These are phyloP conservation scores for Glyphotaelius pellucidus DNA, from an alignment of 2,888 invertebrate species.

Conservation along the genomic window DNA sequence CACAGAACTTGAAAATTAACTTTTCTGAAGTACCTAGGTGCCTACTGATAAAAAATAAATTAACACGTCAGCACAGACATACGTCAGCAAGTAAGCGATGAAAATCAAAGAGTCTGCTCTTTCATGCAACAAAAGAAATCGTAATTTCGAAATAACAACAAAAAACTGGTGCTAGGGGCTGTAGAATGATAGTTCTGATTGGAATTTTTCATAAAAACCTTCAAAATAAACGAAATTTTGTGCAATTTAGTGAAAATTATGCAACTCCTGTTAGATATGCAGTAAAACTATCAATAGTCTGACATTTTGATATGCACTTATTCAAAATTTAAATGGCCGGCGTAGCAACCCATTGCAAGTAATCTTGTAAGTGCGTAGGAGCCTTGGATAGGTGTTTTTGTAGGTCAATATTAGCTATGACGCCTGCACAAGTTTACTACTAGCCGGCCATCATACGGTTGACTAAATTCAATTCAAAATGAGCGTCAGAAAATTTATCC, in stretches of 20 bases:
- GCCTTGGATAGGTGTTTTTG: background rate
- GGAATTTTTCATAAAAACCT: background rate
- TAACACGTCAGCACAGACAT: background rate
- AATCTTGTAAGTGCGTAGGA: constrained; percentile 35
- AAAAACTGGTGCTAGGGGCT: background rate
- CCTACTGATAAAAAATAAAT: background rate
- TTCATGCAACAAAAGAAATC: background rate
- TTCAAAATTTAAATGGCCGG: constrained; percentile 38
- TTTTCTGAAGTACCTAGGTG: background rate
- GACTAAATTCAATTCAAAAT: background rate
- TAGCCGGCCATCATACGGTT: background rate
- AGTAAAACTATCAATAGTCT: background rate
- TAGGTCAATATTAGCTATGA: background rate
- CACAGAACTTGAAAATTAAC: too few relatives aligned
- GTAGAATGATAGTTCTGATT: background rate
- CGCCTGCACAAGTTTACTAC: constrained; percentile 19
- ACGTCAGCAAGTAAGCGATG: background rate
- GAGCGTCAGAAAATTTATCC: background rate
- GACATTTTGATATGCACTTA: background rate
- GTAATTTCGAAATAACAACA: background rate
- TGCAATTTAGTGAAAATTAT: background rate
- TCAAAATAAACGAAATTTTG: background rate
- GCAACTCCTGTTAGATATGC: background rate
- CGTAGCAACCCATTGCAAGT: constrained; percentile 24
- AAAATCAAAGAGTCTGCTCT: background rate